Base-by-base conservation (phyloP, 2,797 vertebrate species). In the Chrysocyon brachyurus region DNA sequence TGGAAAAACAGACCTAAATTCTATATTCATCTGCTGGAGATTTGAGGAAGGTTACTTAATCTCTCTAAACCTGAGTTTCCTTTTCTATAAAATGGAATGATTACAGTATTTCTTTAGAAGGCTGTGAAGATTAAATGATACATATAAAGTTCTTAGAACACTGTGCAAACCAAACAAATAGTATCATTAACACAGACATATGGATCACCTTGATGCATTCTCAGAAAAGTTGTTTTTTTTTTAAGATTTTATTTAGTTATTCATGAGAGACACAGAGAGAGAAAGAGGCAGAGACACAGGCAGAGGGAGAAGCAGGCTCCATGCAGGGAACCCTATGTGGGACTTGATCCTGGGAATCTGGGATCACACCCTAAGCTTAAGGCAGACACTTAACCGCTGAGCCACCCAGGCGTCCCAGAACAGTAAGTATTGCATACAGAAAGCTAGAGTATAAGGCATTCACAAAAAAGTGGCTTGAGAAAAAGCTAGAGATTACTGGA, bases 1-100 rank as follows among this genome's bases (percentile, higher is more conserved):
- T 82, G 33, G 24, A 78, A 81, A 95, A 94, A 88, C 12, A 89
- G n/a, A 75, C 57, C 66, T 56, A 75, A 24, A 78, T 75, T 91
- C 40, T 22, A 17, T 46, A 94, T 63, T 70, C 54, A 86, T 26
- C 57, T 40, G 5, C 16, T 70, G 64, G 68, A 83, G 15, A 84
- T n/a, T 4, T 70, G 87, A 68, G 19, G 31, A 52, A 78, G 95
- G 52, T 63, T 83, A 83, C 31, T 40, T 94, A 77, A 46, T 61
- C 63, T 78, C 31, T 81, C 40, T 82, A 95, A 81, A 57, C 12
- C 57, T 75, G 22, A 93, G 33, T 77, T 93, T 90, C 36, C 40
- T 89, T 19, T 90, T 28, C 59, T 83, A 72, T 52, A 90, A 93
- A 87, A 82, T 31, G 10, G 26, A 95, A 83, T 36, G 26, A 54